phyloP scores from a whole-genome alignment of 2,888 invertebrate species.

The Drosophila nr. fundita region DNA sequence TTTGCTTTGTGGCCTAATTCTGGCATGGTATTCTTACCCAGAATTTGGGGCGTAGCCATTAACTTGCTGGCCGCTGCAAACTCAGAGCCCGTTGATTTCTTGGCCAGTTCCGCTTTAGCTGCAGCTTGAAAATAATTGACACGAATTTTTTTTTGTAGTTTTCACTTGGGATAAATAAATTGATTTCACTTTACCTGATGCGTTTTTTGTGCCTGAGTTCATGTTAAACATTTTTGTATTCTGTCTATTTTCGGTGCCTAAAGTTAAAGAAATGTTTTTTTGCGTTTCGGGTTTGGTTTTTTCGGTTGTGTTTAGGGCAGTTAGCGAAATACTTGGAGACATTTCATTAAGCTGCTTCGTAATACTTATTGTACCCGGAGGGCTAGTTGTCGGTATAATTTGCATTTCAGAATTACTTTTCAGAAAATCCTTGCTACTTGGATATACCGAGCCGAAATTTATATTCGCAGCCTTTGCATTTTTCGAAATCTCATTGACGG shows the following conservation, averaged over 20 bases:
- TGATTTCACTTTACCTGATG: slow-evolving; percentile 2
- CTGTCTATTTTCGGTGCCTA: slow-evolving; percentile 4
- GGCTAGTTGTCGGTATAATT: slow-evolving; percentile 80
- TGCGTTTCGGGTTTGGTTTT: slow-evolving; percentile 26
- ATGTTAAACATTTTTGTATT: slow-evolving; percentile 28
- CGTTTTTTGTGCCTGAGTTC: slow-evolving; percentile 6
- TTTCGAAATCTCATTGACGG: slow-evolving; percentile 7
- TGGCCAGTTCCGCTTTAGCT: slow-evolving; percentile 3
- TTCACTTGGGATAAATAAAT: not conserved
- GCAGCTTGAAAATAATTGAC: not conserved
- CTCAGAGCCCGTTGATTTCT: slow-evolving; percentile 21
- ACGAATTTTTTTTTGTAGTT: not conserved
- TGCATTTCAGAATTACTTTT: slow-evolving; percentile 76
- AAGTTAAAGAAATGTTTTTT: slow-evolving; percentile 6
- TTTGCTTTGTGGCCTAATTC: slow-evolving; percentile 11
- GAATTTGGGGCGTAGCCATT: not conserved
- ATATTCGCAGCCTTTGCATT: slow-evolving; percentile 20
- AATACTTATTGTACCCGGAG: slow-evolving; percentile 75
- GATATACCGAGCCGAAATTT: slow-evolving; percentile 23
- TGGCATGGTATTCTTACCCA: slow-evolving; percentile 4
- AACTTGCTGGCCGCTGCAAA: slow-evolving; percentile 6
- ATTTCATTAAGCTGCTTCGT: slow-evolving; percentile 79
- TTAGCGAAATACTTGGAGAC: slow-evolving; percentile 80
- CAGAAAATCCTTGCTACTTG: slow-evolving; percentile 39
- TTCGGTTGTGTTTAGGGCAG: slow-evolving; percentile 64